Percentiles rank a stretch among this genome's conserved stretches.
These are phyloP conservation scores for Caiman crocodilus DNA, from an alignment of 2,797 vertebrate species.

Conservation along the genomic window DNA sequence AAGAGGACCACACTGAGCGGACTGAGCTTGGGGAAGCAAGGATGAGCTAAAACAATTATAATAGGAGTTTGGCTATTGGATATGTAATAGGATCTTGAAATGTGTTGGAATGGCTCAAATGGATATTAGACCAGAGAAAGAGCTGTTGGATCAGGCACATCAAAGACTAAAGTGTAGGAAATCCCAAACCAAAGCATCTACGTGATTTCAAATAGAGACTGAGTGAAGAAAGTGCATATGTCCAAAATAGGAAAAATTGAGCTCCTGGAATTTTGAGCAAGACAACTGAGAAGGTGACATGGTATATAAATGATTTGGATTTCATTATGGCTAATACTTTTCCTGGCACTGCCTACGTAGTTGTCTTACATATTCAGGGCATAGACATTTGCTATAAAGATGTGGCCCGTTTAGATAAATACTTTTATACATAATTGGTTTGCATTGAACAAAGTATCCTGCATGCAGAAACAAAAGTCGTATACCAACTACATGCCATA, in stretches of 20 bases:
- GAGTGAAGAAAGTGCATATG: neutral
- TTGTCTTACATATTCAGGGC: conserved; percentile 5
- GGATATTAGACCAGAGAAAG: neutral
- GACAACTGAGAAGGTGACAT: neutral
- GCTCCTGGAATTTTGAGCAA: neutral
- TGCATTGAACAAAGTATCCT: neutral
- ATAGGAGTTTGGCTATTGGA: neutral
- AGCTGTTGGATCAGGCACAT: neutral
- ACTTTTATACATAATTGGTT: neutral
- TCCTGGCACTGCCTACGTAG: neutral
- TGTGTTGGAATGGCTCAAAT: too few relatives aligned
- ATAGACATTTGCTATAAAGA: neutral
- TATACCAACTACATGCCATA: neutral
- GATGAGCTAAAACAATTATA: neutral
- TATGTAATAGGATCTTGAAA: neutral
- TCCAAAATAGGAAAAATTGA: neutral
- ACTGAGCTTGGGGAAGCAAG: neutral
- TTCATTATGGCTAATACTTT: neutral
- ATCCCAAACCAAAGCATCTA: neutral
- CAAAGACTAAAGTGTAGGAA: neutral
- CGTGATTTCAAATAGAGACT: neutral
- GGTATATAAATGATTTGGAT: neutral
- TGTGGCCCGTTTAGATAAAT: neutral
- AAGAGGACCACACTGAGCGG: neutral
- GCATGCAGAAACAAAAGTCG: neutral